Evolutionary conservation across 2,888 invertebrate genomes (phyloP).

Genomic region (Acronicta alni): DNA sequence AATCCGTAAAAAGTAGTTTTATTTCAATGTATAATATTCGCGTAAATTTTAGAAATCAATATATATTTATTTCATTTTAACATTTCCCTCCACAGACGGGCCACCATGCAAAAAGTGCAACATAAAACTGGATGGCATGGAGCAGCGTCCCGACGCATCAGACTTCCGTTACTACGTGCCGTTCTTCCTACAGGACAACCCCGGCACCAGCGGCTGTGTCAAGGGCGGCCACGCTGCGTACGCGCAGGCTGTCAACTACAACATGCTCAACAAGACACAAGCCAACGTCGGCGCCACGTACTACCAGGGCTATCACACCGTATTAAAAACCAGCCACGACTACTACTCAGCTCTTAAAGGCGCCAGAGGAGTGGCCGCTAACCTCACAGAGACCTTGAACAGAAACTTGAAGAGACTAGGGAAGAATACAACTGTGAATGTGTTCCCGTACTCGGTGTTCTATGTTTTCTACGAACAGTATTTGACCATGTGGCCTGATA

Average conservation of each 20-base stretch:
- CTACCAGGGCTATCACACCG: conserved; percentile 95
- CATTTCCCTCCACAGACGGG: conserved; percentile 14
- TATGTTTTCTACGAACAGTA: conserved; percentile 99
- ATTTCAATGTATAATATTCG: too few relatives aligned
- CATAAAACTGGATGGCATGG: conserved; percentile 81
- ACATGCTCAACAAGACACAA: conserved; percentile 67
- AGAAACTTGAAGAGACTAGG: conserved; percentile 86
- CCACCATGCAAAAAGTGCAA: conserved; percentile 83
- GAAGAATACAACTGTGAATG: conserved; percentile 87
- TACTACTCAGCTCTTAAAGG: conserved; percentile 96
- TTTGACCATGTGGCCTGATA: conserved; percentile 97
- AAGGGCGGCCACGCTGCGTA: conserved; percentile 97
- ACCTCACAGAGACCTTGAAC: conserved; percentile 92
- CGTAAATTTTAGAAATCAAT: too few relatives aligned
- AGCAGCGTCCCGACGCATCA: conserved; percentile 89
- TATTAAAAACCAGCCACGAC: conserved; percentile 96
- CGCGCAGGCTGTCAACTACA: conserved; percentile 91
- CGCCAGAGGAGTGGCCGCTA: conserved; percentile 94
- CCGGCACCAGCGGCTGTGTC: conserved; percentile 90
- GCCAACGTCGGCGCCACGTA: conserved; percentile 92
- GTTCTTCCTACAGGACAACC: conserved; percentile 95
- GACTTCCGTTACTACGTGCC: conserved; percentile 93
- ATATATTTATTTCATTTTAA: not conserved
- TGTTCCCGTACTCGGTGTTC: conserved; percentile 97
- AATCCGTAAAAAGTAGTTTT: too few relatives aligned